phyloP scores from a whole-genome alignment of 2,797 vertebrate species.

The Scomberomorus guttatus region DNA sequence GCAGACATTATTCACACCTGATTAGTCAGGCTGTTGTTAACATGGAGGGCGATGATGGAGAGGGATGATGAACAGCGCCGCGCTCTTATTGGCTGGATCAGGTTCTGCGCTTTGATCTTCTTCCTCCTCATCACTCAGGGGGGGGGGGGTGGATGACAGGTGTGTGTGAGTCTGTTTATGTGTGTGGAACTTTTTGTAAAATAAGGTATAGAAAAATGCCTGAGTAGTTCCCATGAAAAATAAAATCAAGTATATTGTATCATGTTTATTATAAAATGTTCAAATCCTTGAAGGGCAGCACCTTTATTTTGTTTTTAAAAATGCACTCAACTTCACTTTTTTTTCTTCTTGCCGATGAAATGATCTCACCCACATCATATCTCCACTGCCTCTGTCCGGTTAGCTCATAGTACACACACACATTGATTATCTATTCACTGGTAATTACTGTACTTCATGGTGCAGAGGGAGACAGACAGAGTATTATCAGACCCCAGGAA shows the following conservation, averaged over 20 bases:
- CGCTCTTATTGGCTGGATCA: conserved; percentile 73
- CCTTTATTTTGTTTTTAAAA: conserved; percentile 42
- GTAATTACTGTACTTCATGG: conserved; percentile 58
- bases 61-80: conserved; percentile 69
- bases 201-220: conserved; percentile 44
- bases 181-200: conserved; percentile 27
- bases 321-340: not conserved
- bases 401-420: conserved; percentile 60
- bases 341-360: conserved; percentile 43
- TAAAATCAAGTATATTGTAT: not conserved
- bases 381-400: conserved; percentile 54
- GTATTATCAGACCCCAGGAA: conserved; percentile 73
- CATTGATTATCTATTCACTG: conserved; percentile 48
- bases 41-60: conserved; percentile 67
- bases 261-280: conserved; percentile 41
- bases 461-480: conserved; percentile 55
- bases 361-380: conserved; percentile 75
- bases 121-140: conserved; percentile 73
- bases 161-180: conserved; percentile 47
- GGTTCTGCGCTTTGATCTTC: conserved; percentile 75
- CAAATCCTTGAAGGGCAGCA: conserved; percentile 19
- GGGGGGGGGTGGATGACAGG: conserved; percentile 46
- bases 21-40: conserved; percentile 75
- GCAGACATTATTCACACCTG: conserved; percentile 67
- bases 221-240: conserved; percentile 1